phyloP scores from a whole-genome alignment of 1,140 invertebrate genomes.

The Hylyphantes graminicola region DNA sequence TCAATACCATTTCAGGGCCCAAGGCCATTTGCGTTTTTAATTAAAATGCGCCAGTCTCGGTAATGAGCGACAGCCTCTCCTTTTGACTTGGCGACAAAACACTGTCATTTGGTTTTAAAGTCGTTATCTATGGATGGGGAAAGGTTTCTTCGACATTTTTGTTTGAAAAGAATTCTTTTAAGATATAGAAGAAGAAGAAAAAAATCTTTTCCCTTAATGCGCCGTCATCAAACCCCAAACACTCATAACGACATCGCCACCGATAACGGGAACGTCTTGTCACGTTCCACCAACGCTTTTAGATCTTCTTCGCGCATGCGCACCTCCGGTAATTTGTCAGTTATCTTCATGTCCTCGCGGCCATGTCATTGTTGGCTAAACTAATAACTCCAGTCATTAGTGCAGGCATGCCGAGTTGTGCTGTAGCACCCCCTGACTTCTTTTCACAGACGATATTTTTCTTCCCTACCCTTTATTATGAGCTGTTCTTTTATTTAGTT shows the following conservation, averaged over 20 bases:
- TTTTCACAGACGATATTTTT: slow-evolving; percentile 40
- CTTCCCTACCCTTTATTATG: slow-evolving; percentile 39
- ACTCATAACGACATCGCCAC: slow-evolving; percentile 32
- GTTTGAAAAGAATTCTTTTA: not conserved
- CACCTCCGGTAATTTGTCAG: slow-evolving; percentile 57
- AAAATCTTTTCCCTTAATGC: slow-evolving; percentile 53
- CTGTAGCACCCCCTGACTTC: not conserved
- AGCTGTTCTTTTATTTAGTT: slow-evolving; percentile 13
- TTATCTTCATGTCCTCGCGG: slow-evolving; percentile 57
- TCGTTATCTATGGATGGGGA: slow-evolving; percentile 51
- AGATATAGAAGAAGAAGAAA: not conserved
- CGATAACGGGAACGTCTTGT: slow-evolving; percentile 42
- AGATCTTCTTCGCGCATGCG: slow-evolving; percentile 50
- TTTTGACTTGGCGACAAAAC: slow-evolving; percentile 41
- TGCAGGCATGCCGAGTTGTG: slow-evolving; percentile 13
- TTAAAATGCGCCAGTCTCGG: slow-evolving; percentile 42
- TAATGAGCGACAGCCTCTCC: slow-evolving; percentile 45
- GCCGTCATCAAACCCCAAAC: slow-evolving; percentile 48
- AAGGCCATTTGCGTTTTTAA: slow-evolving; percentile 54
- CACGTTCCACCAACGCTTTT: slow-evolving; percentile 21
- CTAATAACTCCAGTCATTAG: slow-evolving; percentile 60
- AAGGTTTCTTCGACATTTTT: not conserved
- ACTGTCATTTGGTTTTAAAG: slow-evolving; percentile 57
- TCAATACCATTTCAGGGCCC: slow-evolving; percentile 25
- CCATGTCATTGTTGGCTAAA: slow-evolving; percentile 61